A percentile compares a stretch with the other conserved stretches of the same genome.
Conservation (phyloP, 2,113 vertebrate genomes). For the Corydoras sp. region DNA sequence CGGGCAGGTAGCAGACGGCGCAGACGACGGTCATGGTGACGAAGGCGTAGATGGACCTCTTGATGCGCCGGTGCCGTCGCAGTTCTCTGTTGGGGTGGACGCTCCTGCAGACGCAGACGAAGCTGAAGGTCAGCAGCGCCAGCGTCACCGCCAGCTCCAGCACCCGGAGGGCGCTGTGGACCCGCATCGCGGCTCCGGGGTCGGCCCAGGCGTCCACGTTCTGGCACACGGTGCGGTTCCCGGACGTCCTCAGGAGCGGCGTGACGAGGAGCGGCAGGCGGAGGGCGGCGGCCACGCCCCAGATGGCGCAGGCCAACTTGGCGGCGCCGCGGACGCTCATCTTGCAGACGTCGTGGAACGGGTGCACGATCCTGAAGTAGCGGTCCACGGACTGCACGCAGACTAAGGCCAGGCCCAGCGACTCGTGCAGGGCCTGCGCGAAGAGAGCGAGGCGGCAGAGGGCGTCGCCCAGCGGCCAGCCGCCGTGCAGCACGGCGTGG, state of each 20-base stretch:
- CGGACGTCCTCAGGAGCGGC: constrained; percentile 34
- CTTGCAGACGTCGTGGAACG: constrained; percentile 56
- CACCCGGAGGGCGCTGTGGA: constrained; percentile 51
- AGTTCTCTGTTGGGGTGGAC: constrained; percentile 38
- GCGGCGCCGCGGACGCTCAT: constrained; percentile 46
- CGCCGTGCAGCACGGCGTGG: constrained; percentile 51
- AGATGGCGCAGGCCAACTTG: constrained; percentile 40
- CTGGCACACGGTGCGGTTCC: constrained; percentile 50
- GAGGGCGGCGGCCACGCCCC: constrained; percentile 55
- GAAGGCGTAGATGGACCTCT: constrained; percentile 56
- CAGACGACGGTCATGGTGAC: constrained; percentile 42
- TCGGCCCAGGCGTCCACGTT: constrained; percentile 56
- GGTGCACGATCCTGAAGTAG: constrained; percentile 68
- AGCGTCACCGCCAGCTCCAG: constrained; percentile 53
- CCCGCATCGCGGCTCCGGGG: constrained; percentile 32
- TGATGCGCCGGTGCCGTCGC: constrained; percentile 42
- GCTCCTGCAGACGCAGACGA: constrained; percentile 41
- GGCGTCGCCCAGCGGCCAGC: constrained; percentile 71
- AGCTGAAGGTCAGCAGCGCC: constrained; percentile 49
- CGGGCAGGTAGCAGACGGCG: constrained; percentile 62
- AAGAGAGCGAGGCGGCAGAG: constrained; percentile 49
- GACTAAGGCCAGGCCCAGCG: constrained; percentile 65
- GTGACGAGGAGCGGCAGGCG: constrained; percentile 58
- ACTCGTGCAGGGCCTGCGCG: constrained; percentile 57
- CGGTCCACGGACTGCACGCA: constrained; percentile 63